Conservation (phyloP, 2,113 vertebrate species). For the Notothenia rossii region DNA sequence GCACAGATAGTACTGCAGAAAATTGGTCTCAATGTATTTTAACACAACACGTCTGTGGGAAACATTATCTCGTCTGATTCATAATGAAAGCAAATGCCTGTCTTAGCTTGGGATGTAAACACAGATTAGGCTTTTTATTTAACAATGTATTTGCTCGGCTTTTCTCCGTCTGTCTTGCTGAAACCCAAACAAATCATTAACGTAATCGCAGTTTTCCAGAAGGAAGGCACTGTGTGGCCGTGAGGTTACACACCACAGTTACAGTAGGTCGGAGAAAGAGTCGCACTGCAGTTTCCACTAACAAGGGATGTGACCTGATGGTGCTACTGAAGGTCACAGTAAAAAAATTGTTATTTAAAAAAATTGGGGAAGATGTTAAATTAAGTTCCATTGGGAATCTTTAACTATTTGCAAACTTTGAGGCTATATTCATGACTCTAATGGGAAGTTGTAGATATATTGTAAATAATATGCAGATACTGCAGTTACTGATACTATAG, state of each 20-base stretch:
- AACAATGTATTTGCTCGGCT: constrained; percentile 30
- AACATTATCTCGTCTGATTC: constrained; percentile 53
- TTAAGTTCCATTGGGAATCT: neutral
- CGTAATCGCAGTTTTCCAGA: constrained; percentile 42
- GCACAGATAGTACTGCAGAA: constrained; percentile 15
- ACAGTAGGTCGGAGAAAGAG: constrained; percentile 17
- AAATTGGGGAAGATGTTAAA: neutral
- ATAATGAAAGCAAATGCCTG: constrained; percentile 56
- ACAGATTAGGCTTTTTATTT: constrained; percentile 41
- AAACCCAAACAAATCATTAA: constrained; percentile 80
- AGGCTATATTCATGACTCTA: neutral
- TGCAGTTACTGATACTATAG: too few species aligned
- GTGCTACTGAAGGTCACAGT: constrained; percentile 9
- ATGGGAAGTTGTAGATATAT: neutral
- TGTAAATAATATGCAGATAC: neutral
- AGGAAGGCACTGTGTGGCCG: constrained; percentile 26
- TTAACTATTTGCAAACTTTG: neutral
- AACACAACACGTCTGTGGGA: constrained; percentile 42
- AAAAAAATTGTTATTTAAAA: neutral
- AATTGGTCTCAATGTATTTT: constrained; percentile 1
- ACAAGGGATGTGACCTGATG: constrained; percentile 29
- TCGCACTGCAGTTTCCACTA: constrained; percentile 13
- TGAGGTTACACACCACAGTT: constrained; percentile 34
- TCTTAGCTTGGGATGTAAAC: constrained; percentile 61
- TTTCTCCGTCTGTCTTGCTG: constrained; percentile 17